These are phyloP conservation scores for Tuta absoluta DNA, from an alignment of 2,888 invertebrate genomes.

Conservation along the genomic window DNA sequence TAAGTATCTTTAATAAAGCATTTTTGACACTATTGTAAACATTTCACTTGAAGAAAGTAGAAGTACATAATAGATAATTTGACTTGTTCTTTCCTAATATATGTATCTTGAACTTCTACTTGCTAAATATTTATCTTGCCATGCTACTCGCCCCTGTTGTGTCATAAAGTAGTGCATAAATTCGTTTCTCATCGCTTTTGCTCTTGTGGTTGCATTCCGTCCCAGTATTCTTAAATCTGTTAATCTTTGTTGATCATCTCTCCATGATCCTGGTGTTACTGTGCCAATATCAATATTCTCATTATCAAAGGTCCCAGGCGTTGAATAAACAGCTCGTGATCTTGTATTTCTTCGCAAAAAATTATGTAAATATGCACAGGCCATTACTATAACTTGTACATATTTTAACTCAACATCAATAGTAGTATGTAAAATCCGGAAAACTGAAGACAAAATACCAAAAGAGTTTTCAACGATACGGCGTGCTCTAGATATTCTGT, in stretches of 20 bases:
- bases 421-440: slow-evolving; percentile 32
- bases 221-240: slow-evolving; percentile 32
- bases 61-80: neutral
- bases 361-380: slow-evolving; percentile 34
- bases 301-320: slow-evolving; percentile 30
- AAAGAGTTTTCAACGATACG: slow-evolving; percentile 38
- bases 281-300: slow-evolving; percentile 33
- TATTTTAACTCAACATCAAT: slow-evolving; percentile 35
- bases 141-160: slow-evolving; percentile 31
- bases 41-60: neutral
- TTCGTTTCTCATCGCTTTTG: slow-evolving; percentile 33
- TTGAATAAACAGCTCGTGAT: slow-evolving; percentile 29
- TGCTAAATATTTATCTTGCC: slow-evolving; percentile 30
- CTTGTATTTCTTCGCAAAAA: slow-evolving; percentile 31
- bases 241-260: slow-evolving; percentile 31
- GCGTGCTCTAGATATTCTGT: slow-evolving; percentile 36
- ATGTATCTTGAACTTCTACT: slow-evolving; percentile 15
- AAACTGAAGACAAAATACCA: slow-evolving; percentile 36
- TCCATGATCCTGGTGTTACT: slow-evolving; percentile 31
- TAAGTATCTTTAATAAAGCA: slow-evolving; percentile 28
- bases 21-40: neutral
- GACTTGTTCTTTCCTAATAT: neutral
- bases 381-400: slow-evolving; percentile 35
- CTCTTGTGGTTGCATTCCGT: slow-evolving; percentile 31
- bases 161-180: slow-evolving; percentile 35